A percentile compares a stretch with the other conserved stretches of the same genome.
Conservation (phyloP, 1,140 invertebrate genomes). For the Leptinotarsa texana region DNA sequence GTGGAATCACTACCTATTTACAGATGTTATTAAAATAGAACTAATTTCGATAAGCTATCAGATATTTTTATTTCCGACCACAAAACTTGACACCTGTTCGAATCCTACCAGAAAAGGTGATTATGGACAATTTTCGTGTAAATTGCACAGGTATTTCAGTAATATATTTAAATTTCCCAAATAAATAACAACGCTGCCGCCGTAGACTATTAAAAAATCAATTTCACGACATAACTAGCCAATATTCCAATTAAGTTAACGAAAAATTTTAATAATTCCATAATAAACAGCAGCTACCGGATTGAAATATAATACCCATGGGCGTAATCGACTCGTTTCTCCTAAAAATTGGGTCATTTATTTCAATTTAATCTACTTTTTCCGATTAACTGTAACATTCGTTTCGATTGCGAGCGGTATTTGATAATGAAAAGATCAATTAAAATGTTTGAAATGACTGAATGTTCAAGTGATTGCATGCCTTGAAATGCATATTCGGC, state of each 20-base stretch:
- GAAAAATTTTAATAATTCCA: conserved; percentile 5
- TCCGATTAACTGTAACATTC: conserved; percentile 5
- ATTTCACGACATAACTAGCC: background rate
- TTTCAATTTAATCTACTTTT: conserved; percentile 13
- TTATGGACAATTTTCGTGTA: no score
- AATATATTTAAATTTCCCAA: background rate
- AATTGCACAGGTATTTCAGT: no score
- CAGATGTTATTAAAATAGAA: no score
- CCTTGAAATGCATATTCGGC: background rate
- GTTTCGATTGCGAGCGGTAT: conserved; percentile 1
- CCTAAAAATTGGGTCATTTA: conserved; percentile 5
- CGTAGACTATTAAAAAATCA: background rate
- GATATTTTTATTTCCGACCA: no score
- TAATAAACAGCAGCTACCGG: conserved; percentile 5
- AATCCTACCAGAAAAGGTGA: no score
- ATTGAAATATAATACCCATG: background rate
- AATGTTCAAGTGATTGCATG: background rate
- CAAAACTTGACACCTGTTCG: no score
- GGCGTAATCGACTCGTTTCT: conserved; percentile 8
- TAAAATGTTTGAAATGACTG: conserved; percentile 12
- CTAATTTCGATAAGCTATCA: no score
- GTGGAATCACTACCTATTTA: no score
- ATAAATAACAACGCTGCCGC: background rate
- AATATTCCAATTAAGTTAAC: conserved; percentile 12
- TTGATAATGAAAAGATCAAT: conserved; percentile 19